Base-by-base conservation (phyloP, 1,140 invertebrate species). In the Arion vulgaris region DNA sequence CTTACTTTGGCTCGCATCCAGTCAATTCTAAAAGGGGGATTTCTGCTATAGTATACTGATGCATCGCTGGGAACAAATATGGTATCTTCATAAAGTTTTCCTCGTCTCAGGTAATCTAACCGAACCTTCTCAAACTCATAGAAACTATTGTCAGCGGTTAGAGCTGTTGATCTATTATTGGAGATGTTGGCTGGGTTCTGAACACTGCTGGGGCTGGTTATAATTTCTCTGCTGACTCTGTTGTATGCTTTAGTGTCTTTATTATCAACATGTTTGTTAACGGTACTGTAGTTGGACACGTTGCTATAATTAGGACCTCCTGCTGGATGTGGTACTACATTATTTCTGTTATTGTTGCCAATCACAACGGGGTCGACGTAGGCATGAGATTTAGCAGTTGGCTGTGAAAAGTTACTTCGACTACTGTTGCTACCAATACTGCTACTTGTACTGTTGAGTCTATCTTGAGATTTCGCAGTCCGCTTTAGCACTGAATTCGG, bases 41-140 rank as follows among this genome's bases (percentile, higher is more conserved):
- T 87, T 36, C 88, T 85, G 85, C 94, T 93, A 86, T 92, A 93
- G 87, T 94, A 95, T 11, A 95, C 91, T 19, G 94, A 93, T 41
- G 91, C 90, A n/a, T 94, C 92, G 32, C 90, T 90, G 0, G 94
- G 92, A 5, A 94, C 92, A 91, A 95, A 95, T 77, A 95, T 95
- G 0, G 93, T 93, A 89, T 96, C 95, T 84, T 96, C 95, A 88
- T 94, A 96, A 23, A 95, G 91, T 7, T 92, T 89, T 5, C 94
- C 94, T 83, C 94, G 93, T 76, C 87, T 83, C 34, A 95, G 49
- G 72, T 84, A 88, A 36, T 89, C 87, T 13, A 81, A 80, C 39
- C 87, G 83, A 23, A 87, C 73, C 53, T 85, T 85, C 69, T 87
- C 83, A 86, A 88, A 90, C 69, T 87, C 84, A 81, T 74, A 71